Evolutionary conservation across 2,888 invertebrate species (phyloP).

Genomic region (Pinctada fucata): DNA sequence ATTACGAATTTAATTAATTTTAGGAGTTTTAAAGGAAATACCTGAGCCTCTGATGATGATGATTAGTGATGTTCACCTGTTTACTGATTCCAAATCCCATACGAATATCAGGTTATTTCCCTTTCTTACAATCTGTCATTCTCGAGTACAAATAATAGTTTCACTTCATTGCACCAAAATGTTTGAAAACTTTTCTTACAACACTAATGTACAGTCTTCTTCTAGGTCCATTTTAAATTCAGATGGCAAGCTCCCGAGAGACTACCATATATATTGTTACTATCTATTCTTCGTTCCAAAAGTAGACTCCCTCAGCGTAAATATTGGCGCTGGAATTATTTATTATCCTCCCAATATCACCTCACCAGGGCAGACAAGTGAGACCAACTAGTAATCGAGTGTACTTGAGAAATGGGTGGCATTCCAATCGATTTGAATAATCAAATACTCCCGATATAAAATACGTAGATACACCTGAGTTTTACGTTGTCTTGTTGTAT

Average conservation of each 20-base stretch:
- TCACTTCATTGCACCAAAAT: no score
- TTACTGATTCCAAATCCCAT: slow-evolving; percentile 44
- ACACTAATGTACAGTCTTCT: no score
- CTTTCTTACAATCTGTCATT: no score
- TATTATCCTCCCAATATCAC: neutral
- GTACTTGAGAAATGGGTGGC: neutral
- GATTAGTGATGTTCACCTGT: slow-evolving; percentile 31
- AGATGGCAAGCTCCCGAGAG: no score
- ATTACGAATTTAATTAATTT: no score
- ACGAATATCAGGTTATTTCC: slow-evolving; percentile 20
- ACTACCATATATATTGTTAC: no score
- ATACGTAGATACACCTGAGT: neutral
- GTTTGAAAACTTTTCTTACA: no score
- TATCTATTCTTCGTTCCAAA: no score
- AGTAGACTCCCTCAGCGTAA: neutral
- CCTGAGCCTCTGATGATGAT: slow-evolving; percentile 16
- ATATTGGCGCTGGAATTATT: neutral
- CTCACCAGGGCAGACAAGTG: neutral
- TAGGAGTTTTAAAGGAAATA: neutral
- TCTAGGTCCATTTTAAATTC: no score
- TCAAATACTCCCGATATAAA: neutral
- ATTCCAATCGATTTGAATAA: neutral
- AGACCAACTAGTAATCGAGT: neutral
- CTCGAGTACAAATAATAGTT: no score
- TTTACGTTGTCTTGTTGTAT: neutral